Evolutionary conservation across 2,113 vertebrate species (phyloP).

Genomic region (Hepsetus odoe): DNA sequence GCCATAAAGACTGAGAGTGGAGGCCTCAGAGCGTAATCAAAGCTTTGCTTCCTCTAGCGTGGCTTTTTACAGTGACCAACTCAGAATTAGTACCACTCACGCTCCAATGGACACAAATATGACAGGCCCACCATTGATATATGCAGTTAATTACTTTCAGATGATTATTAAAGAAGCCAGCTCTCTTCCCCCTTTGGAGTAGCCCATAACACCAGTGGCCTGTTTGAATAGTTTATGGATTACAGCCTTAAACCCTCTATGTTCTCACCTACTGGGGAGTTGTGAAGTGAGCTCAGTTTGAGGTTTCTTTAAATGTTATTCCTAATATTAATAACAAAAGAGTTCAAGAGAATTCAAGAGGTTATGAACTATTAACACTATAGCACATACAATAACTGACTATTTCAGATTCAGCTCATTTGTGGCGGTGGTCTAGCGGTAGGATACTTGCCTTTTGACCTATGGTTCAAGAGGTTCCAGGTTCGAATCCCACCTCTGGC

Average conservation of each 20-base stretch:
- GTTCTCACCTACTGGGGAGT: conserved; percentile 4
- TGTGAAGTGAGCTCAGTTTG: conserved; percentile 20
- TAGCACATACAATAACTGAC: too few species aligned
- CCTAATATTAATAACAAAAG: conserved; percentile 23
- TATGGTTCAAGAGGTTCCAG: too few species aligned
- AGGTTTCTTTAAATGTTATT: conserved; percentile 12
- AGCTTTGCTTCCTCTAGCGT: conserved; percentile 77
- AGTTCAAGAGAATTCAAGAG: too few species aligned
- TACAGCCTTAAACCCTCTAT: conserved; percentile 14
- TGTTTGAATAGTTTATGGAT: conserved; percentile 47
- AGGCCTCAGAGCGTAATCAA: conserved; percentile 72
- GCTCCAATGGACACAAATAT: conserved; percentile 74
- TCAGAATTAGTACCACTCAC: conserved; percentile 69
- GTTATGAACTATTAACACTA: too few species aligned
- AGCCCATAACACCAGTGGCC: conserved; percentile 55
- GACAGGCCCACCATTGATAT: conserved; percentile 73
- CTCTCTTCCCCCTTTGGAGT: conserved; percentile 54
- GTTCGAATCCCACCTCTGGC: too few species aligned
- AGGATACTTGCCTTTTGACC: too few species aligned
- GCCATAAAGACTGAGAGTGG: conserved; percentile 71
- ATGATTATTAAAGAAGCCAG: conserved; percentile 61
- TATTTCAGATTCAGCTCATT: too few species aligned
- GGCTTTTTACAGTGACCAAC: conserved; percentile 75
- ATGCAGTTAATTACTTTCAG: conserved; percentile 72
- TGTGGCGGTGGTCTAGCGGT: too few species aligned